Evolutionary conservation across 1,140 invertebrate genomes (phyloP).

Genomic region (Zophobas morio): DNA sequence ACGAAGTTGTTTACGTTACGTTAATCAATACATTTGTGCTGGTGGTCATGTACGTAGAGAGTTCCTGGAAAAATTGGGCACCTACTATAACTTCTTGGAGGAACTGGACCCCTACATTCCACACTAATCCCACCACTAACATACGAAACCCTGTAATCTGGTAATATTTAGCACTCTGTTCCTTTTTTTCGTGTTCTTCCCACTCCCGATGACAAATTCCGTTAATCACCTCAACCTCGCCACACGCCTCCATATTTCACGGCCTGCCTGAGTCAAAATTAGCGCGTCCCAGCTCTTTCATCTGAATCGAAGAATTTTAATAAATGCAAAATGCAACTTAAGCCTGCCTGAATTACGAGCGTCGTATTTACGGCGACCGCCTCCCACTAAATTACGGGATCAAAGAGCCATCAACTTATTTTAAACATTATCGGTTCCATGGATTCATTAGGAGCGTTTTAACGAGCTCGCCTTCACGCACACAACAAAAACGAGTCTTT

Average conservation of each 20-base stretch:
- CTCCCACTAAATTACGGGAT: constrained; percentile 27
- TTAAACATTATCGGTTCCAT: constrained; percentile 5
- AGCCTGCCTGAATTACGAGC: constrained; percentile 18
- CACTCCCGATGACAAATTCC: neutral
- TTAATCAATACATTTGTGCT: too few species aligned
- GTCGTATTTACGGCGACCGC: constrained; percentile 10
- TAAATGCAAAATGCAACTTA: constrained; percentile 31
- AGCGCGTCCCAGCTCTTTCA: constrained; percentile 2
- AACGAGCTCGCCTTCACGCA: neutral
- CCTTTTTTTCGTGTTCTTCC: too few species aligned
- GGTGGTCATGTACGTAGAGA: too few species aligned
- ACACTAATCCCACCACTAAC: too few species aligned
- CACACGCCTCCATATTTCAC: constrained; percentile 18
- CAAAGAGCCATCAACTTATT: constrained; percentile 34
- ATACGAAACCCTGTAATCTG: too few species aligned
- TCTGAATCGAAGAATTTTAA: constrained; percentile 33
- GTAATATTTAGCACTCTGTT: too few species aligned
- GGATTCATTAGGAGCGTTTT: neutral
- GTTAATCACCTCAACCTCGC: constrained; percentile 1
- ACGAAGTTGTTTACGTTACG: too few species aligned
- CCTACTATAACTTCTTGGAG: too few species aligned
- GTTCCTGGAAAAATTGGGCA: too few species aligned
- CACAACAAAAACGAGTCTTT: neutral
- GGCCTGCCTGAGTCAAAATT: constrained; percentile 11
- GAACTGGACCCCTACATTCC: too few species aligned